These are phyloP conservation scores for Lepidochitona cinerea DNA, from an alignment of 2,888 invertebrate species.

Conservation along the genomic window DNA sequence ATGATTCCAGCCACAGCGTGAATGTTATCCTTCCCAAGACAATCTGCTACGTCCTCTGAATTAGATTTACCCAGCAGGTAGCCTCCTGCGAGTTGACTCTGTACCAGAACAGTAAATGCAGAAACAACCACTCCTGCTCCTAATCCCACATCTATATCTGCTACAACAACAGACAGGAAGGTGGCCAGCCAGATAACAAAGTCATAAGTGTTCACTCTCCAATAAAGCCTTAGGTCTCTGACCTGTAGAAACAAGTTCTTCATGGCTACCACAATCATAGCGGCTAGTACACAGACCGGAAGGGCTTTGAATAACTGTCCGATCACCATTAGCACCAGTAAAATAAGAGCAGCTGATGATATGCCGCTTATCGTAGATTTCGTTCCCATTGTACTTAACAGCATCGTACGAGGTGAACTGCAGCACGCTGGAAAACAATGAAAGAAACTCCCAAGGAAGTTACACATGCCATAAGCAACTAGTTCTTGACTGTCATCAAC, in stretches of 20 bases:
- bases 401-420: constrained; percentile 59
- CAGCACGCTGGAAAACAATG: constrained; percentile 67
- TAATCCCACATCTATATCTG: constrained; percentile 56
- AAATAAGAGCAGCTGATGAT: constrained; percentile 49
- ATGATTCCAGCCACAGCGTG: constrained; percentile 20
- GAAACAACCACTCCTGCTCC: constrained; percentile 49
- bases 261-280: constrained; percentile 71
- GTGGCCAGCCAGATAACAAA: constrained; percentile 73
- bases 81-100: constrained; percentile 36
- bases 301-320: constrained; percentile 58
- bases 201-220: constrained; percentile 83
- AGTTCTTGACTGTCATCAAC: constrained; percentile 68
- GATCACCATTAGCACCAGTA: constrained; percentile 52
- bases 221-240: constrained; percentile 78
- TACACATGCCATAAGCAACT: constrained; percentile 66
- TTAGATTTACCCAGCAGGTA: constrained; percentile 6
- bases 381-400: constrained; percentile 55
- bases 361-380: constrained; percentile 47
- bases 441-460: constrained; percentile 67
- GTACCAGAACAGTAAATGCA: constrained; percentile 41
- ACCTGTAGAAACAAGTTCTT: constrained; percentile 76
- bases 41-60: neutral
- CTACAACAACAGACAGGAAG: constrained; percentile 41
- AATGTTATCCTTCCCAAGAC: constrained; percentile 5
- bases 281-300: constrained; percentile 66